Evolutionary conservation across 2,888 invertebrate genomes (phyloP).

Genomic region (Drosophila helvetica): DNA sequence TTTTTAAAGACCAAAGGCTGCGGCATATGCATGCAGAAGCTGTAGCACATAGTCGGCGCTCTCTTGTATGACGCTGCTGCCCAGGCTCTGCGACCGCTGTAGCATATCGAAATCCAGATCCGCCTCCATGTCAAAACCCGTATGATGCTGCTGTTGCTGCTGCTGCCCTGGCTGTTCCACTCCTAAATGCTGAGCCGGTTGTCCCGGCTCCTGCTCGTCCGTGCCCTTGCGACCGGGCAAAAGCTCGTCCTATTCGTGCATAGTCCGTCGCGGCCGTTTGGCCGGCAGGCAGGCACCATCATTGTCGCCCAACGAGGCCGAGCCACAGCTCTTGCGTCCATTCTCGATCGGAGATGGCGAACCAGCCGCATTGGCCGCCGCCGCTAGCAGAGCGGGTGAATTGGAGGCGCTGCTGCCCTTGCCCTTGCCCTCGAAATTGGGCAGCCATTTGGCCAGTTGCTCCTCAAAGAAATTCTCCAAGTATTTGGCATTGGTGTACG

Average conservation of each 20-base stretch:
- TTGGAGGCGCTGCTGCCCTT: constrained; percentile 63
- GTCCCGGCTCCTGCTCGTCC: constrained; percentile 40
- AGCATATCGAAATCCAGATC: constrained; percentile 58
- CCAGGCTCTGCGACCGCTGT: constrained; percentile 60
- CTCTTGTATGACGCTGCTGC: constrained; percentile 68
- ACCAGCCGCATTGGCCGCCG: constrained; percentile 45
- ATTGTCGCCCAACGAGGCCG: constrained; percentile 69
- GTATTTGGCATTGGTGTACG: constrained; percentile 91
- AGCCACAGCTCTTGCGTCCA: constrained; percentile 76
- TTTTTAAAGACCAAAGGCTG: constrained; percentile 62
- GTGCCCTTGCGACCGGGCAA: constrained; percentile 60
- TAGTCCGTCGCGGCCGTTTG: constrained; percentile 79
- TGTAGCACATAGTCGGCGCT: constrained; percentile 69
- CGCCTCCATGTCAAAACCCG: constrained; percentile 16
- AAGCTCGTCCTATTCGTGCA: constrained; percentile 80
- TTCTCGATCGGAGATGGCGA: constrained; percentile 75
- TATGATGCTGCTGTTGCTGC: constrained; percentile 36
- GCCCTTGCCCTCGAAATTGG: constrained; percentile 86
- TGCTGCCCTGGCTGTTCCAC: constrained; percentile 18
- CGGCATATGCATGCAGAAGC: constrained; percentile 65
- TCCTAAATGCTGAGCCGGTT: constrained; percentile 17
- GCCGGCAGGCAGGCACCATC: constrained; percentile 82
- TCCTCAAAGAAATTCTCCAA: constrained; percentile 94
- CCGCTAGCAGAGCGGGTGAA: constrained; percentile 62
- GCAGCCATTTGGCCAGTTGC: constrained; percentile 91